phyloP scores from a whole-genome alignment of 1,140 invertebrate species.

The Eulimnadia texana region DNA sequence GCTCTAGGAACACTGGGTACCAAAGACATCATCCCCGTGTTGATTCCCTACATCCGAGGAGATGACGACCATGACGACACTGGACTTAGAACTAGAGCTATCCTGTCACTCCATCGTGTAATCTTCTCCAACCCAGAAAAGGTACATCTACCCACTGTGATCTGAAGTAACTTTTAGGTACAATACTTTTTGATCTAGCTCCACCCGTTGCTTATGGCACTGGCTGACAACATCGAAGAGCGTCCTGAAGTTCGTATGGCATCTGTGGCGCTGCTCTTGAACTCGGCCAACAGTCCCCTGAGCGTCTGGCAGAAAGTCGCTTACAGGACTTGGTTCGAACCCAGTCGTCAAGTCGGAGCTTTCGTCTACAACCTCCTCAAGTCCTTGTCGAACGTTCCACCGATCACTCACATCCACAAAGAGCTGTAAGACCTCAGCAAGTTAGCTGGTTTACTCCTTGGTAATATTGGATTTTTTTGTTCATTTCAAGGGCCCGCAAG shows the following conservation, averaged over 20 bases:
- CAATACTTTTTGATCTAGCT: background rate
- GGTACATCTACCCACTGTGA: background rate
- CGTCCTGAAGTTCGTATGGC: slow-evolving; percentile 10
- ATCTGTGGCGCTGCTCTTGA: background rate
- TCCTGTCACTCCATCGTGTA: slow-evolving; percentile 5
- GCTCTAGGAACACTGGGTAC: background rate
- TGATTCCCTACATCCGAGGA: slow-evolving; percentile 2
- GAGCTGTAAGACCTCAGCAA: background rate
- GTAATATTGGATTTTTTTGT: background rate
- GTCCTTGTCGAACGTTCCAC: background rate
- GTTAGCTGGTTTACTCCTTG: background rate
- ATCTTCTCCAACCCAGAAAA: slow-evolving; percentile 2
- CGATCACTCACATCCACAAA: background rate
- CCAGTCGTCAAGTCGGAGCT: slow-evolving; percentile 8
- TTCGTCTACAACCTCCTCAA: slow-evolving; percentile 15
- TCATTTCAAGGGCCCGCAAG: background rate
- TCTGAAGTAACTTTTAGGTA: background rate
- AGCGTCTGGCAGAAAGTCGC: slow-evolving; percentile 16
- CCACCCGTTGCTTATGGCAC: background rate
- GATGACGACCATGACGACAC: background rate
- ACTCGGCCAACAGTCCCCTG: background rate
- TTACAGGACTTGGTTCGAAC: slow-evolving; percentile 18
- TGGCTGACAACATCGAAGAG: background rate
- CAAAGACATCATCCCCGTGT: slow-evolving; percentile 1
- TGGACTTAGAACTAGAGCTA: background rate